phyloP scores from a whole-genome alignment of 2,888 invertebrate genomes.

The Drosophila multiciliata region DNA sequence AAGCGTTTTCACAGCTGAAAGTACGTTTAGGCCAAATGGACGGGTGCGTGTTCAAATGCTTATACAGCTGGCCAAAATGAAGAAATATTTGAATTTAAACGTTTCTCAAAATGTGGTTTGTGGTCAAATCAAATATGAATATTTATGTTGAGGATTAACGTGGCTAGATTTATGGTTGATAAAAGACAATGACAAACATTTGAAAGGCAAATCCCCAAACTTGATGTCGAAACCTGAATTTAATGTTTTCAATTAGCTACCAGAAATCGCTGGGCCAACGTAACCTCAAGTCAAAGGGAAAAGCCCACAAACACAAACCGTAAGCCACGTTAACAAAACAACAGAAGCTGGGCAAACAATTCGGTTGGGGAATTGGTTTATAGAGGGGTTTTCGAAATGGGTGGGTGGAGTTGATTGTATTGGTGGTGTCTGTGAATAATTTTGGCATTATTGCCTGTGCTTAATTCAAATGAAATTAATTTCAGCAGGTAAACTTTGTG shows the following conservation, averaged over 20 bases:
- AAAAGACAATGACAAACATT: conserved; percentile 22
- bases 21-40: conserved; percentile 32
- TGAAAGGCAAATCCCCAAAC: conserved; percentile 4
- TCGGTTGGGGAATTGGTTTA: conserved; percentile 38
- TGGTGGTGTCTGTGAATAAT: conserved; percentile 79
- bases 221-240: conserved; percentile 58
- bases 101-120: conserved; percentile 21
- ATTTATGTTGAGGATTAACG: conserved; percentile 34
- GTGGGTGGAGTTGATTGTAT: conserved; percentile 46
- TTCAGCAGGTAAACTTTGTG: conserved; percentile 77
- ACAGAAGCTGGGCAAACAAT: conserved; percentile 60
- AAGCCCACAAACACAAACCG: conserved; percentile 28
- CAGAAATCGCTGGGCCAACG: conserved; percentile 49
- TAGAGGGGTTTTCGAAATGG: background rate
- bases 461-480: conserved; percentile 80
- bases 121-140: conserved; percentile 51
- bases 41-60: conserved; percentile 59
- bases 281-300: conserved; percentile 21
- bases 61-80: conserved; percentile 74
- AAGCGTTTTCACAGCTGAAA: conserved; percentile 74
- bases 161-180: conserved; percentile 8
- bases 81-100: conserved; percentile 30
- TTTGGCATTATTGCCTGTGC: conserved; percentile 78
- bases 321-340: conserved; percentile 58
- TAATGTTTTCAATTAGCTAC: conserved; percentile 78